These are phyloP conservation scores for Imbricaverruca yamaguchii DNA, from an alignment of 2,888 invertebrate species.

Conservation along the genomic window DNA sequence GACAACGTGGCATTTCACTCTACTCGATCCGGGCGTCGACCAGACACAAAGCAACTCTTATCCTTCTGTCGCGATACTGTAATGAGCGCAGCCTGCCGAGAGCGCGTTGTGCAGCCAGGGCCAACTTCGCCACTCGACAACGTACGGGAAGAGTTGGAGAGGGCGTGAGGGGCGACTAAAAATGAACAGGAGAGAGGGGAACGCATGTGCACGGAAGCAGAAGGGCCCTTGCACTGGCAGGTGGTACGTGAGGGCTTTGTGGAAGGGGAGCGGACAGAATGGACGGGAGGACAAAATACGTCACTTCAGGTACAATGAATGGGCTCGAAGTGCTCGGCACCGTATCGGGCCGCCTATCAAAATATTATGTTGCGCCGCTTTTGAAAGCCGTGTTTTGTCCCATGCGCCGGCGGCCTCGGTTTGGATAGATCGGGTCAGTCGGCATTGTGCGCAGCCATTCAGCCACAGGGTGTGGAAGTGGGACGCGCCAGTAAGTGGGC, in stretches of 20 bases:
- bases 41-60: background rate
- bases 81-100: too few relatives aligned
- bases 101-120: too few relatives aligned
- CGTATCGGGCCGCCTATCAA: constrained; percentile 6
- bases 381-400: constrained; percentile 8
- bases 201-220: background rate
- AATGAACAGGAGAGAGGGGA: background rate
- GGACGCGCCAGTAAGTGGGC: background rate
- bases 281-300: background rate
- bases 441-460: background rate
- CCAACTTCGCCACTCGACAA: too few relatives aligned
- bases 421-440: background rate
- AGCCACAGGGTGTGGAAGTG: background rate
- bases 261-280: background rate
- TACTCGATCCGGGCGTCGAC: background rate
- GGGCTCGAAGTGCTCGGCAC: background rate
- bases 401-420: background rate
- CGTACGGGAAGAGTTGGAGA: too few relatives aligned
- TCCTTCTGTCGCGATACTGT: background rate
- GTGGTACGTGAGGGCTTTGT: constrained; percentile 1
- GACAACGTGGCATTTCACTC: background rate
- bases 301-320: background rate
- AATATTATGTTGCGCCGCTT: constrained; percentile 11
- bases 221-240: background rate
- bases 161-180: background rate